Evolutionary conservation across 1,140 invertebrate species (phyloP), one percentile per base, ranked within the genome.

Genomic region (Drosophila quadrilineata): DNA sequence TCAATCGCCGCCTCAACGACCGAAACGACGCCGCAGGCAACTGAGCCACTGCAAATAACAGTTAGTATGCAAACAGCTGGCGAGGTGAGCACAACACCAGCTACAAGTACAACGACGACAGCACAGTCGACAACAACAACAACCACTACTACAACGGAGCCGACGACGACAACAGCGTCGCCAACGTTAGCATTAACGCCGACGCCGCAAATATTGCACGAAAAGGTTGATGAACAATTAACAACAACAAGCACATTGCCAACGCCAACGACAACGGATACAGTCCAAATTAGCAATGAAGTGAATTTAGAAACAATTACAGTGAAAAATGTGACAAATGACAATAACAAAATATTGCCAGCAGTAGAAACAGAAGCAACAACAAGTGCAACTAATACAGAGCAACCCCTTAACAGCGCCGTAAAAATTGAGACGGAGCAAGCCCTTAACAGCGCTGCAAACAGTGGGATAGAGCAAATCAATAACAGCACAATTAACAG

Each of bases 281-380:
- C 63, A 45, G 53, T 56, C 46, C 84, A 87, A 87, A 87, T 87
- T 63, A 87, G 84, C 71, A 87, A 87, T 73, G 84, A 87, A 87
- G 76, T 87, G 50, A 79, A 86, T 71, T 86, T 66, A 75, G 84
- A 87, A 45, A 59, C 67, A 75, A 84, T 74, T 60, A 65, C 75
- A 65, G 54, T 85, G 54, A 75, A 71, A 52, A 66, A 50, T 71
- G 38, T 28, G 10, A 35, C 52, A 46, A 70, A 62, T 33, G 46
- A 58, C 17, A 41, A 49, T 53, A 49, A 24, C 16, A 46, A 67
- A 8, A n/a, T n/a, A n/a, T n/a, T n/a, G n/a, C n/a, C n/a, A n/a
- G n/a, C n/a, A n/a, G n/a, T n/a, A n/a, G n/a, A n/a, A n/a, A n/a
- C n/a, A n/a, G n/a, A n/a, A 35, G 48, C 26, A 56, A 70, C 48